These are phyloP conservation scores for Melanogrammus aeglefinus DNA, from an alignment of 2,797 vertebrate genomes.

Conservation along the genomic window DNA sequence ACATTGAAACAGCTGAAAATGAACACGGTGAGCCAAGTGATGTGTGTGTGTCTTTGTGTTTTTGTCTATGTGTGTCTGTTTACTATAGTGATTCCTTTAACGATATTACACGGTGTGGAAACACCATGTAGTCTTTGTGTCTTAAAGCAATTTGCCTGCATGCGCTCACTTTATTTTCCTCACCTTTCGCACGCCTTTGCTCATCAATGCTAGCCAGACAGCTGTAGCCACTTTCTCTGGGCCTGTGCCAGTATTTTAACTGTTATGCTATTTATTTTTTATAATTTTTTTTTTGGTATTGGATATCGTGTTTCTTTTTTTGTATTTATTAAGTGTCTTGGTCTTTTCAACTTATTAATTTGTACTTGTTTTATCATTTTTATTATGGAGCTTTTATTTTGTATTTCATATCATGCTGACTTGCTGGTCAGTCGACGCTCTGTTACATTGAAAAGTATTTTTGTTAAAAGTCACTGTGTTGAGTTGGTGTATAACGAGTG, in stretches of 20 bases:
- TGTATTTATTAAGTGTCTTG: neutral
- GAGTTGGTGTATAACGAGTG: conserved; percentile 37
- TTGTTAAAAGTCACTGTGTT: conserved; percentile 28
- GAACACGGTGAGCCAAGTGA: neutral
- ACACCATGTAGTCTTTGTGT: conserved; percentile 25
- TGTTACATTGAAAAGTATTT: conserved; percentile 9
- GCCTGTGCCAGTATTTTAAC: conserved; percentile 49
- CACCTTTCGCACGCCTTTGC: conserved; percentile 44
- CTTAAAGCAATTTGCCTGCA: conserved; percentile 51
- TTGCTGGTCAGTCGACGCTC: neutral
- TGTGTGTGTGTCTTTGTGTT: conserved; percentile 5
- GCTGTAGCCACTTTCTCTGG: conserved; percentile 42
- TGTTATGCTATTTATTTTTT: conserved; percentile 26
- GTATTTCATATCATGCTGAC: conserved; percentile 18
- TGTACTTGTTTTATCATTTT: neutral
- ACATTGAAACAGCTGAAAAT: neutral
- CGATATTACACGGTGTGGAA: neutral
- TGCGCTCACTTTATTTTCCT: conserved; percentile 22
- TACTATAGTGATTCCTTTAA: conserved; percentile 1
- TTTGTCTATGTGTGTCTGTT: neutral
- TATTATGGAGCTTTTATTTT: conserved; percentile 29
- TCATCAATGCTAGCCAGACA: conserved; percentile 35
- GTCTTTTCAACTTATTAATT: neutral
- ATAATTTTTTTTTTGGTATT: conserved; percentile 23
- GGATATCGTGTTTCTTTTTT: neutral